phyloP scores from a whole-genome alignment of 92 coral and sea anemone genomes.

The Palythoa caribaeorum region DNA sequence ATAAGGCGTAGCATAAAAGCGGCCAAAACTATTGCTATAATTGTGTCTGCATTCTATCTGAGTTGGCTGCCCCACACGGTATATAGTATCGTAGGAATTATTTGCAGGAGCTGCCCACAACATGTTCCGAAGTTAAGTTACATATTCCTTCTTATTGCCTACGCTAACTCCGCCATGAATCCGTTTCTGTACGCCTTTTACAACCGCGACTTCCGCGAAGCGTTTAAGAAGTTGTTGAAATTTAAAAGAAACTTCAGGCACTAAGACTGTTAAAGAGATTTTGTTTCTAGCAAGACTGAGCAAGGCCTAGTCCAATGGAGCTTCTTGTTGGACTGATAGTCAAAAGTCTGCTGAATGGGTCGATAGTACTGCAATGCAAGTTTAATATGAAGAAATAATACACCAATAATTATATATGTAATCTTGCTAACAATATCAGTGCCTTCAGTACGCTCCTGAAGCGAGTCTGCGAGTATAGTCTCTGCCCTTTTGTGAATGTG shows the following conservation, averaged over 20 bases:
- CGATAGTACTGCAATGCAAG: too few relatives aligned
- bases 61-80: slow-evolving; percentile 88
- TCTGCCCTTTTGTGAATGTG: too few relatives aligned
- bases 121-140: background rate
- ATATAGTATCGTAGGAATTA: slow-evolving; percentile 49
- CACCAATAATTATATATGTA: too few relatives aligned
- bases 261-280: background rate
- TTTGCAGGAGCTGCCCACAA: slow-evolving; percentile 49
- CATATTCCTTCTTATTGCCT: slow-evolving; percentile 67
- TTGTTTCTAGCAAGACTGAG: too few relatives aligned
- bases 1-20: slow-evolving; percentile 75
- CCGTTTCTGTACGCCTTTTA: slow-evolving; percentile 88
- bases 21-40: slow-evolving; percentile 83
- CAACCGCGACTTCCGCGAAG: slow-evolving; percentile 81
- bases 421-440: too few relatives aligned
- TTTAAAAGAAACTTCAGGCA: slow-evolving; percentile 29
- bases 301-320: too few relatives aligned
- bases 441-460: too few relatives aligned
- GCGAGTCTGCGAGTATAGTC: too few relatives aligned
- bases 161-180: slow-evolving; percentile 79
- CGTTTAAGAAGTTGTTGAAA: slow-evolving; percentile 66
- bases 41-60: slow-evolving; percentile 79
- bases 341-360: too few relatives aligned
- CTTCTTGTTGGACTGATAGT: too few relatives aligned
- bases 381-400: too few relatives aligned